Base-by-base conservation (phyloP, 2,113 vertebrate genomes). In the Lepus timidus region DNA sequence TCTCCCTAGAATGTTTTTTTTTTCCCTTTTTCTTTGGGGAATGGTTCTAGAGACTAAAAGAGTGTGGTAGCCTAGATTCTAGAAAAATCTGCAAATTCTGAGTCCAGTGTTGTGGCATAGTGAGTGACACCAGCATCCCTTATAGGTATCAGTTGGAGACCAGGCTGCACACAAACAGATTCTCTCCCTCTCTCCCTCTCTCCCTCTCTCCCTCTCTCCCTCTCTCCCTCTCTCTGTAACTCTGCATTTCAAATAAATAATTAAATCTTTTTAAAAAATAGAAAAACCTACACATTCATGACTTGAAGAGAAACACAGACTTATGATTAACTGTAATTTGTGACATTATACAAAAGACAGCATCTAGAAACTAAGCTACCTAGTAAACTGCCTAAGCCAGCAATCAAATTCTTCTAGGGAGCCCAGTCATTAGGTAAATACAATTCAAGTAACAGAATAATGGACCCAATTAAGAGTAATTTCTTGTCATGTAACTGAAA, bases 251-350 rank as follows among this genome's bases (percentile, higher is more conserved):
- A 44, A 44, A 44, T 7, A 44, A 44, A 44, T 44, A 44, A 44
- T 44, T 44, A 44, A 44, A 44, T 44, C 44, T 7, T 44, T 44
- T 44, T 44, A 44, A 44, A 44, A 44, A 44, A 44, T 6, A 81
- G 85, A 85, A 94, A 92, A 94, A 49, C 33, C 27, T 76, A 17
- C 20, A 76, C 91, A 86, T 87, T 93, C 31, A 80, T 11, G 31
- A 36, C 58, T 84, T 83, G 27, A 91, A 94, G 91, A 27, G 29
- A 90, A 85, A 94, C 78, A 36, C 22, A 33, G 22, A 16, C 44
- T 96, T 44, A 76, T 88, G 29, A 11, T 68, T 91, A 85, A 65
- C 65, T 65, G 6, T 78, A 92, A 79, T 75, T 74, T 49, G 58
- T 51, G 25, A 36, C 49, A 49, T 85, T 88, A 92, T 70, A 33